Evolutionary conservation across 64 coral and sea anemone genomes (phyloP), one percentile per base, ranked within the genome.

Genomic region (Montipora cactus): DNA sequence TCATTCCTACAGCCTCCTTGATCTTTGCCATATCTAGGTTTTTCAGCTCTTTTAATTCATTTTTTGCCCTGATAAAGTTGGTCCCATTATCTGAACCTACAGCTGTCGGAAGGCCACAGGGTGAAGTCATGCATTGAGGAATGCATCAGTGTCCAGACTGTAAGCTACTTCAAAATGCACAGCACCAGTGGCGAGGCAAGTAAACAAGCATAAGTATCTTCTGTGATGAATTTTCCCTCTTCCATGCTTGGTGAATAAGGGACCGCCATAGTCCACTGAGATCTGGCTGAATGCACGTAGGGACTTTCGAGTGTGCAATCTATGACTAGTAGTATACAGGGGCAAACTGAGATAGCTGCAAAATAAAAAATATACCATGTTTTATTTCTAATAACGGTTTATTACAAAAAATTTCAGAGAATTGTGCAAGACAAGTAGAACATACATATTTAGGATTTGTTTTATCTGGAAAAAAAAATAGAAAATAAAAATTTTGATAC

Each of bases 211-310:
- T 45, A 80, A 18, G 7, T 47, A 48, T 51, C 44, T 49, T 45
- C 49, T 80, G 4, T 80, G 69, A 22, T 25, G 69, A 22, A 20
- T 72, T 3, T 72, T 47, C 46, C 67, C 61, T 66, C 83, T 66
- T 51, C 78, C 78, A 6, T 51, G 16, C 13, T 58, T 49, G 52
- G 52, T 58, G 13, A 18, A 58, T 19, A 80, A 80, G 7, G 78
- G 78, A 21, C 78, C 78, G 18, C 13, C 78, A 58, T 15, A 80
- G 44, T 80, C 78, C n/a, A 93, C 46, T 7, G 93, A 81, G 28
- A 74, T 68, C 37, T 89, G 87, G 20, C 78, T 76, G 22, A 95
- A 95, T 2, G 93, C 93, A 75, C 86, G 7, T 79, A 94, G 66
- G 16, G 69, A 81, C 15, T 79, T 89, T 9, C 25, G 67, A 8